Evolutionary conservation across 2,113 vertebrate species (phyloP).

Genomic region (Hirundichthys speculiger): DNA sequence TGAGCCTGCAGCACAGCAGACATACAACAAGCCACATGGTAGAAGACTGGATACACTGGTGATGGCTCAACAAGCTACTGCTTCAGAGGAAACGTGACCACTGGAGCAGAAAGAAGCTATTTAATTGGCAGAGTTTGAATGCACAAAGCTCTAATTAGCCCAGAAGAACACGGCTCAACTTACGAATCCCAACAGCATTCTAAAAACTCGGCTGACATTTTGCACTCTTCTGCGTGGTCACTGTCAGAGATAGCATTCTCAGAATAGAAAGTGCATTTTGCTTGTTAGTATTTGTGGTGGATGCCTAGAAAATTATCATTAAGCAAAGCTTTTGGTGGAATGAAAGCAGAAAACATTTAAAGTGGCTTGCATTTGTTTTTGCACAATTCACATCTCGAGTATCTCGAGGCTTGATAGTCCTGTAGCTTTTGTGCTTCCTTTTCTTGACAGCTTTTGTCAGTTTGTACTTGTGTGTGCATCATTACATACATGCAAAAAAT

Average conservation of each 20-base stretch:
- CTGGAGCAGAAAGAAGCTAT: constrained; percentile 66
- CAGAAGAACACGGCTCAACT: constrained; percentile 45
- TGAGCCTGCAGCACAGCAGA: constrained; percentile 35
- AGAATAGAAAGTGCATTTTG: constrained; percentile 43
- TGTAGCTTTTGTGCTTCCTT: no score
- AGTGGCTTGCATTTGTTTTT: constrained; percentile 14
- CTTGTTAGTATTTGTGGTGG: constrained; percentile 53
- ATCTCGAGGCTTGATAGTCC: neutral
- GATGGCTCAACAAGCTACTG: constrained; percentile 57
- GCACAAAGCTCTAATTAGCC: constrained; percentile 66
- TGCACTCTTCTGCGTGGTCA: constrained; percentile 52
- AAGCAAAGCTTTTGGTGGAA: neutral
- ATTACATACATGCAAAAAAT: neutral
- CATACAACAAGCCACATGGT: constrained; percentile 42
- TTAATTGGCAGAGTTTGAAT: constrained; percentile 74
- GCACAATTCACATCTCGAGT: constrained; percentile 7
- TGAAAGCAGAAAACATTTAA: constrained; percentile 7
- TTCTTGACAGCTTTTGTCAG: neutral
- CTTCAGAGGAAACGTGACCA: constrained; percentile 61
- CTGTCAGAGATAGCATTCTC: constrained; percentile 29
- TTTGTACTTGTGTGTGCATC: neutral
- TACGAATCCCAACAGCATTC: constrained; percentile 47
- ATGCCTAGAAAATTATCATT: constrained; percentile 37
- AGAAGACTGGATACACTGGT: constrained; percentile 43
- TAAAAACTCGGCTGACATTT: constrained; percentile 64